phyloP scores from a whole-genome alignment of 2,113 vertebrate genomes.

The Sterrhoptilus dennistouni region DNA sequence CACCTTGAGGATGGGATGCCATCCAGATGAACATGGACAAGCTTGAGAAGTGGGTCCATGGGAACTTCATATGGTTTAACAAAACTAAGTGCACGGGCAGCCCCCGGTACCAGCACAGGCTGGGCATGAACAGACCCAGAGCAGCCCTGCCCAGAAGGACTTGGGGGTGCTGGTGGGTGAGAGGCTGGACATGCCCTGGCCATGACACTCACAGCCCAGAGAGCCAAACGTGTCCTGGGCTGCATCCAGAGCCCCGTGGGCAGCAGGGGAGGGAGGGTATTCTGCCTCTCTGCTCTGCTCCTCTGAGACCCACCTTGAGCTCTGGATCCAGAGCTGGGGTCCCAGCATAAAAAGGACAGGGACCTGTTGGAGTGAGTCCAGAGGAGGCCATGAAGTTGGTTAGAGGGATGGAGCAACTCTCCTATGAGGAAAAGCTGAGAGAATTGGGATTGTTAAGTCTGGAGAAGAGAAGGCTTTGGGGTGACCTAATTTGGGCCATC shows the following conservation, averaged over 20 bases:
- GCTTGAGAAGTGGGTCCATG: fast-evolving
- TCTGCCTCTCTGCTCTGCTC: neutral
- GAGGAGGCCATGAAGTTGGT: neutral
- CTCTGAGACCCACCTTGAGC: neutral
- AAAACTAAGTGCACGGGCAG: neutral
- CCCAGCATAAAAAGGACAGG: fast-evolving
- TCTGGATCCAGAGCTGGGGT: neutral
- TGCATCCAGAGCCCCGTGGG: neutral
- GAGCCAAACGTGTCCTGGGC: neutral
- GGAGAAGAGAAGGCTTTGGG: neutral
- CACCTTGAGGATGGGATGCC: neutral
- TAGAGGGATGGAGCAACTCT: neutral
- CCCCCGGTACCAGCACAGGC: fast-evolving
- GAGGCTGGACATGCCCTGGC: neutral
- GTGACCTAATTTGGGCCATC: neutral
- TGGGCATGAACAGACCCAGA: neutral
- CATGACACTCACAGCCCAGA: neutral
- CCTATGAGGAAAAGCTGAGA: neutral
- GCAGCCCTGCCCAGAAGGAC: neutral
- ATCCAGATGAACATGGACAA: neutral
- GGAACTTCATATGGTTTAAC: neutral
- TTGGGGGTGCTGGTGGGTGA: neutral
- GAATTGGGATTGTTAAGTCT: neutral
- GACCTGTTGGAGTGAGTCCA: fast-evolving
- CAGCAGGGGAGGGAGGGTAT: neutral